Base-by-base conservation (phyloP, 2,797 vertebrate species). In the Acipenser transmontanus region DNA sequence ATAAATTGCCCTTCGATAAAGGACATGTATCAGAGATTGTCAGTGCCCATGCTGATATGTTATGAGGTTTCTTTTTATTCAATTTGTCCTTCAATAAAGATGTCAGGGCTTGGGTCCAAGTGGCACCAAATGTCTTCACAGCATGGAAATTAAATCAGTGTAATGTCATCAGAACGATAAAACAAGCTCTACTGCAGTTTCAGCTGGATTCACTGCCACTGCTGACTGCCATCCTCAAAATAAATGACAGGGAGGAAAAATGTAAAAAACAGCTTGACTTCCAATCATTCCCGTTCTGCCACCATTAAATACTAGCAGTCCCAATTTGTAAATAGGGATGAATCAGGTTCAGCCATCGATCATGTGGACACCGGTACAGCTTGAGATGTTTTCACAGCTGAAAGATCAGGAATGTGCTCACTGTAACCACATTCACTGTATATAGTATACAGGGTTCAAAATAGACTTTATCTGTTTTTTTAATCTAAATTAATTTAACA, bases 141-240 rank as follows among this genome's bases (percentile, higher is more conserved):
- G 87, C 81, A 77, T 89, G 85, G 82, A 92, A 91, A 91, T 91
- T 90, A 89, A 89, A 88, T 91, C 84, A 90, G 82, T 85, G 84
- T 91, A 88, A 90, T 91, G 89, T 88, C 84, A 88, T 90, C 86
- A 85, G 80, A 83, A 86, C 79, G 86, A 88, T 88, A 85, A 88
- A 72, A 84, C 80, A 81, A 81, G 71, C 78, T 81, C 78, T 76
- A 73, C 80, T 77, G 77, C 70, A 82, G 83, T 81, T 84, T 79
- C 79, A 84, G 84, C 80, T 81, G 76, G 79, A 82, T 75, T 83
- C 77, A 77, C 79, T 51, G 50, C 7, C 10, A 47, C 20, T 59
- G 14, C 70, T 62, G 50, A 59, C 80, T 78, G 80, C 75, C 74
- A 70, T 79, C 73, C 73, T 76, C 77, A 68, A 57, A 63, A 4